Base-by-base conservation (phyloP, 2,797 vertebrate species). In the Podarcis siculus region DNA sequence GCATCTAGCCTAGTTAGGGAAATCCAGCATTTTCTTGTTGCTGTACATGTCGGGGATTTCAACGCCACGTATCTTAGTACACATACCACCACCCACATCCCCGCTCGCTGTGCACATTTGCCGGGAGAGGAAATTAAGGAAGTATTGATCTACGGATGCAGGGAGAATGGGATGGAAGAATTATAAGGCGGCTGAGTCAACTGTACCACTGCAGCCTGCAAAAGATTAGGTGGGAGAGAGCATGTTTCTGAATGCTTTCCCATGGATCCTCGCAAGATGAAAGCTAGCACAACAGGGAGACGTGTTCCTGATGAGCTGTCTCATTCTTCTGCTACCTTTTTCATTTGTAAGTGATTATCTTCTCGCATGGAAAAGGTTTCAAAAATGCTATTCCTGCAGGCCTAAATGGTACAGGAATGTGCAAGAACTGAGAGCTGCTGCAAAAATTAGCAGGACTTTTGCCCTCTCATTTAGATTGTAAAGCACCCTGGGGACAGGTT, bases 1-100 rank as follows among this genome's bases (percentile, higher is more conserved):
- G 76, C 35, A 72, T 79, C 61, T 78, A 69, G 27, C 21, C 69
- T 82, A 67, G 8, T n/a, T 71, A 15, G 19, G 39, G 39, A 78
- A 89, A 85, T 90, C 64, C 88, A 89, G 3, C 35, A 83, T 77
- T 69, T 91, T 86, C 71, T 84, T 19, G 13, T 67, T 89, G 80
- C 61, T 9, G 8, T 90, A 82, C 8, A 19, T 25, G 1, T 2
- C 1, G 58, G n/a, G 83, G 58, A n/a, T 87, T 87, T 61, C 0
- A 1, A 72, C 79, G 80, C 80, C 49, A 87, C 83, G 21, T 82
- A 61, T 69, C 12, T 80, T 32, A 64, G 7, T 58, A 83, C 39
- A 88, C 61, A 6, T 64, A 64, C 61, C 61, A 67, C 49, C 49
- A 32, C 0, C 0, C n/a, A 19, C 75, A 45, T 93, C n/a, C 84